Conservation (phyloP, 2,113 vertebrate genomes). For the Odocoileus virginianus region DNA sequence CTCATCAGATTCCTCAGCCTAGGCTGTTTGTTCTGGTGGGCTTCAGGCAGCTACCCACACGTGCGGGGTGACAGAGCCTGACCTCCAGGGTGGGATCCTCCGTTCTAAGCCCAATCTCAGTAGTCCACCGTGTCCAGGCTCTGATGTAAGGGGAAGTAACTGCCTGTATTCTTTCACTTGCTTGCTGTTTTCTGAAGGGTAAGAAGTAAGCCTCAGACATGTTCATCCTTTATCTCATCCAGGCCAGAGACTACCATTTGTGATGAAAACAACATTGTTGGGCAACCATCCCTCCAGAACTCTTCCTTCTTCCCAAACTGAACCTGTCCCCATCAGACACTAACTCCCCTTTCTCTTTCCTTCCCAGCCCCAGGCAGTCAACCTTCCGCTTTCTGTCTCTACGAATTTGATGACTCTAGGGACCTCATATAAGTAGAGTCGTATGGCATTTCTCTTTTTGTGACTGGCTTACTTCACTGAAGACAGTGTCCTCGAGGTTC, state of each 20-base stretch:
- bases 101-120: neutral
- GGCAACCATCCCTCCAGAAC: neutral
- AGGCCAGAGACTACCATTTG: neutral
- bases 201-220: neutral
- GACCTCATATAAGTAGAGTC: neutral
- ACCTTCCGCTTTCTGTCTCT: neutral
- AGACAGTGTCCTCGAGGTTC: neutral
- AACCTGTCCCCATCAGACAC: neutral
- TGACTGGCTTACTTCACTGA: neutral
- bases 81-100: neutral
- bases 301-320: neutral
- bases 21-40: neutral
- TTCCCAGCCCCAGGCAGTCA: neutral
- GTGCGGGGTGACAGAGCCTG: neutral
- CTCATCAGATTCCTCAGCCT: neutral
- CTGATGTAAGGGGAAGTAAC: neutral
- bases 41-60: neutral
- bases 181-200: neutral
- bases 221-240: neutral
- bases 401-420: neutral
- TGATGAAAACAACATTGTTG: neutral
- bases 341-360: too few relatives aligned
- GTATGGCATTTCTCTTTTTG: neutral
- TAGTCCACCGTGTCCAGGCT: neutral
- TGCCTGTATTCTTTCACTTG: neutral